Evolutionary conservation across 2,888 invertebrate species (phyloP), one percentile per base, ranked within the genome.

Genomic region (Watsonalla cultraria): DNA sequence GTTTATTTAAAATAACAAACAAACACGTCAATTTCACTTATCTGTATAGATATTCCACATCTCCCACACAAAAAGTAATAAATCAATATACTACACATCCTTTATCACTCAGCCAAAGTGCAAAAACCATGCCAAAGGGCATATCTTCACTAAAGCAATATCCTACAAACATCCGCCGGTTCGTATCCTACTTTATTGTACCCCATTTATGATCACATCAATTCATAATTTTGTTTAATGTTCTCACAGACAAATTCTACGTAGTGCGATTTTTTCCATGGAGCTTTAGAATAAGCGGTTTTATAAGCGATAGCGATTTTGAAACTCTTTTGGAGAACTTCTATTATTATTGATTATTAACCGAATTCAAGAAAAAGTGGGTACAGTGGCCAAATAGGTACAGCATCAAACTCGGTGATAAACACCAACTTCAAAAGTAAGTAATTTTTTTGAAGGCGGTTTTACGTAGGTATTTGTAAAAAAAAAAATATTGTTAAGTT

Each of bases 211-310:
- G 72, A 78, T 77, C 71, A 70, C 72, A 79, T 77, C 80, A 78
- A 80, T 80, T 84, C 82, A 86, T 86, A 87, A 70, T 78, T 78
- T 80, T 87, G 84, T 87, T 87, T 87, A 80, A 75, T 76, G 74
- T 87, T 87, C 88, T 86, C 87, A 87, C 86, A 87, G 82, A 66
- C 6, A 56, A 58, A 58, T 60, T 70, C 60, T 65, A 64, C 64
- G 65, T 64, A 65, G 58, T 62, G 60, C 54, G 62, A 53, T 54
- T 54, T 52, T 52, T 51, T 55, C 51, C 52, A 24, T 59, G 47
- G 9, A 72, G 79, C 60, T 48, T 55, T n/a, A 24, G 59, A 64
- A 57, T 2, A 2, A 59, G 79, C 75, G 80, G 24, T 45, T 56
- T 48, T 5, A 63, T 51, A 45, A 60, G 66, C 61, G 55, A 53